These are phyloP conservation scores for Opisthocomus hoazin DNA, from an alignment of 2,113 vertebrate species.

Conservation along the genomic window DNA sequence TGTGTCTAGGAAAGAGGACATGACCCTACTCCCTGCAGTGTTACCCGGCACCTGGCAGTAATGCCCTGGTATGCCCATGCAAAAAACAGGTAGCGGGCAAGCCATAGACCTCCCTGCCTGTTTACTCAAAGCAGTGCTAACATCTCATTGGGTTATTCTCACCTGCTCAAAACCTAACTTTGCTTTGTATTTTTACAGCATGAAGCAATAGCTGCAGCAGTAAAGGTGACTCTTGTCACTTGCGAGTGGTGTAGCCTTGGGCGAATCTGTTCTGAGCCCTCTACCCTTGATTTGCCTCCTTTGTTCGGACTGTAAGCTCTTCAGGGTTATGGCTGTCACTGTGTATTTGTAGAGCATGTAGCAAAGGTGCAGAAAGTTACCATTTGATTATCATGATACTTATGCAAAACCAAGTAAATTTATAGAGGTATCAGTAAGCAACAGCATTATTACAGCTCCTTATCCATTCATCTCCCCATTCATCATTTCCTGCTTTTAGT, in stretches of 20 bases:
- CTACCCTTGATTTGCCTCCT: not conserved
- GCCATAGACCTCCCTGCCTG: not conserved
- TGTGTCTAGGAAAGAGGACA: not conserved
- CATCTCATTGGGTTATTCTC: not conserved
- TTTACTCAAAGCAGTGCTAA: not conserved
- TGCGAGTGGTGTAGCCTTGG: not conserved
- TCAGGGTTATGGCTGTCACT: not conserved
- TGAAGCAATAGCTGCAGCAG: not conserved
- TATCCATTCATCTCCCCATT: not conserved
- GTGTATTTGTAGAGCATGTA: not conserved
- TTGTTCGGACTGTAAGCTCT: not conserved
- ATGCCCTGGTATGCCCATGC: not conserved
- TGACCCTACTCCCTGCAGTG: rapidly evolving
- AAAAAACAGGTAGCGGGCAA: not conserved
- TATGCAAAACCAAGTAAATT: not conserved
- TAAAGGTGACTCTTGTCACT: not conserved
- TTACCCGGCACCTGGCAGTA: not conserved
- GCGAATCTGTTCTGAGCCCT: not conserved
- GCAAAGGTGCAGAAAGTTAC: not conserved
- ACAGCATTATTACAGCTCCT: not conserved
- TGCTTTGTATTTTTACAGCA: not conserved
- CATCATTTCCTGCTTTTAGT: not conserved
- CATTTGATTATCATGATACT: not conserved
- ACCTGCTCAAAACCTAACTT: not conserved
- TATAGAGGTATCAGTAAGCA: not conserved